Conservation (phyloP, 2,888 invertebrate species). For the Rotaria macrura region DNA sequence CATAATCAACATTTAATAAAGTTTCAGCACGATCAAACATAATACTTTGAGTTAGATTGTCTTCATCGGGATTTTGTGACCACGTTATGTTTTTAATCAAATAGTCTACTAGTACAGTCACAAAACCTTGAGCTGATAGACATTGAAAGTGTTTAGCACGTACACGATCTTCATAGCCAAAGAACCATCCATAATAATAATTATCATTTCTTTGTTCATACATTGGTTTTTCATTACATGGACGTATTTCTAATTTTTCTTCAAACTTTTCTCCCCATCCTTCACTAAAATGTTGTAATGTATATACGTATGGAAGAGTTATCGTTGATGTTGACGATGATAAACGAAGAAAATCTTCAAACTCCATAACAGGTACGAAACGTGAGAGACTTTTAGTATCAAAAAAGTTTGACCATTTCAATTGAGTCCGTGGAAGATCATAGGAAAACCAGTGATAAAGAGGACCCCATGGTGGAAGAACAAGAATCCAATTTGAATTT, state of each 20-base stretch:
- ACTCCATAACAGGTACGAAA: slow-evolving; percentile 75
- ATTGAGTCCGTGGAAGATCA: slow-evolving; percentile 53
- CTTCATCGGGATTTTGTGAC: slow-evolving; percentile 48
- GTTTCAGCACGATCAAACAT: slow-evolving; percentile 62
- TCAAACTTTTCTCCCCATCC: slow-evolving; percentile 42
- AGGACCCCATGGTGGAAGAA: slow-evolving; percentile 81
- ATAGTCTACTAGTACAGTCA: slow-evolving; percentile 50
- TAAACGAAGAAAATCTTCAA: slow-evolving; percentile 61
- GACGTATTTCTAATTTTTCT: background rate
- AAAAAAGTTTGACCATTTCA: slow-evolving; percentile 76
- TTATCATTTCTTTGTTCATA: slow-evolving; percentile 40
- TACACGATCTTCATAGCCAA: slow-evolving; percentile 62
- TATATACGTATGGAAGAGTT: slow-evolving; percentile 35
- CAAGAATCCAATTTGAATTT: slow-evolving; percentile 53
- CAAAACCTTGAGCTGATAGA: slow-evolving; percentile 67
- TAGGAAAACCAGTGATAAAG: slow-evolving; percentile 72
- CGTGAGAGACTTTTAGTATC: slow-evolving; percentile 65
- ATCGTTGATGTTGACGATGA: background rate
- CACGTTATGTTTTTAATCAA: slow-evolving; percentile 52
- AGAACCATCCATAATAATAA: slow-evolving; percentile 56
- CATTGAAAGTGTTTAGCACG: slow-evolving; percentile 62
- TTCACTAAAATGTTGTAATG: slow-evolving; percentile 41
- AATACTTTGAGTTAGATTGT: background rate
- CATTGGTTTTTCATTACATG: background rate
- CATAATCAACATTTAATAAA: slow-evolving; percentile 74